Evolutionary conservation across 1,140 invertebrate genomes (phyloP).

Genomic region (Magallana ariakensis): DNA sequence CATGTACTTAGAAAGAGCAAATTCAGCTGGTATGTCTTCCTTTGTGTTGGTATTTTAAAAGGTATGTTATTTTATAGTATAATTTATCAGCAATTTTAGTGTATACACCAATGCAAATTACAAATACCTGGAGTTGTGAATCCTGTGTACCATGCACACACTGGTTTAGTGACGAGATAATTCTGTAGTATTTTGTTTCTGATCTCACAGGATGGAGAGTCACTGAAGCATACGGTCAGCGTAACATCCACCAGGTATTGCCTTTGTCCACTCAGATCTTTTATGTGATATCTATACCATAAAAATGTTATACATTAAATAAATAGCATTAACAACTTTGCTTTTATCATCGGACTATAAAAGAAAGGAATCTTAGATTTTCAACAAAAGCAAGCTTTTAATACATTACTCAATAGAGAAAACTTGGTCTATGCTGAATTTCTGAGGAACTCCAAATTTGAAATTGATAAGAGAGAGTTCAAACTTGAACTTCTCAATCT

Average conservation of each 20-base stretch:
- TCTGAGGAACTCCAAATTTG: constrained; percentile 24
- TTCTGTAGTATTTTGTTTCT: constrained; percentile 45
- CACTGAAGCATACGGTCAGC: constrained; percentile 53
- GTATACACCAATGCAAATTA: too few species aligned
- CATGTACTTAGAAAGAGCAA: neutral
- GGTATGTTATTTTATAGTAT: neutral
- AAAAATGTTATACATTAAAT: neutral
- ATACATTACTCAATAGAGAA: constrained; percentile 34
- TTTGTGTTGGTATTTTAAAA: neutral
- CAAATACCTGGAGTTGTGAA: constrained; percentile 21
- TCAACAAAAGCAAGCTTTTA: too few species aligned
- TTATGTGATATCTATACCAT: constrained; percentile 41
- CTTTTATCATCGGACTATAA: too few species aligned
- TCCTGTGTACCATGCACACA: constrained; percentile 56
- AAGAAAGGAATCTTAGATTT: too few species aligned
- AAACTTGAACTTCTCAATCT: constrained; percentile 58
- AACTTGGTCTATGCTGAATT: constrained; percentile 41
- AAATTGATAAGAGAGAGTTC: constrained; percentile 43
- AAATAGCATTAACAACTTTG: too few species aligned
- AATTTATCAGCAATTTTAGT: neutral
- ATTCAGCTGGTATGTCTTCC: neutral
- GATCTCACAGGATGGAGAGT: constrained; percentile 42
- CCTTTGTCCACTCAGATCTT: constrained; percentile 45
- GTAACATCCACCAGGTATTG: constrained; percentile 49
- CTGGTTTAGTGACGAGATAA: constrained; percentile 49